Base-by-base conservation (phyloP, 2,797 vertebrate species). In the Aplochiton taeniatus region DNA sequence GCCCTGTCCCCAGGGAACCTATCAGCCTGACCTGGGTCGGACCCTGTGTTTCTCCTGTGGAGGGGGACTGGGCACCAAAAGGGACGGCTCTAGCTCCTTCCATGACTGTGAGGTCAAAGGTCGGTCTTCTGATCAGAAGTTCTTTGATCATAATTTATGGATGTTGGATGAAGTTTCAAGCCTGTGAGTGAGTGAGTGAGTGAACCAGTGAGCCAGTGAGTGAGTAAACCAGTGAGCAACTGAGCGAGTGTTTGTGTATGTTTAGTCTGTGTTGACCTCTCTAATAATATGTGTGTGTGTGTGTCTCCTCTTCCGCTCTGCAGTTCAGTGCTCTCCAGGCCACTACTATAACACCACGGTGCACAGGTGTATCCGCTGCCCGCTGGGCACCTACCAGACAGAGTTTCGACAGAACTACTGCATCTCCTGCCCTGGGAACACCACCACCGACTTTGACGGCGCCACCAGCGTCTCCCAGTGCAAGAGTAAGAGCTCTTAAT, bases 321-420 rank as follows among this genome's bases (percentile, higher is more conserved):
- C 89, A 98, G 96, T 98, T 75, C 95, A 96, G 79, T 98, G 95
- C 70, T 97, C 95, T 47, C 95, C 96, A 0, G 96, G 97, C 63
- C 97, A 99, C 83, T 98, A 96, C 88, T 99, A 99, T 88, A 98
- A 99, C 89, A 99, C 93, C 1, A 94, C 94, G 0, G 94, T 95
- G 1, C 97, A 99, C 63, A 94, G 96, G 59, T 98, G 97, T 55
- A 98, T 98, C 88, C 97, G 97, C 87, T 99, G 97, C 58, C 86
- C 95, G 0, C 81, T 96, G 80, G 96, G 96, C 43, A 97, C 95
- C 65, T 98, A 98, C 82, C 97, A 98, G 87, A 96, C 96, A 0
- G 96, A 99, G 76, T 98, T 98, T 58, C 91, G 96, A 10, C 97
- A 99, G 91, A 99, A 99, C 81, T 97, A 96, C 89, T 99, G 97